Base-by-base conservation (phyloP, 2,797 vertebrate species). In the Etheostoma nigrum region DNA sequence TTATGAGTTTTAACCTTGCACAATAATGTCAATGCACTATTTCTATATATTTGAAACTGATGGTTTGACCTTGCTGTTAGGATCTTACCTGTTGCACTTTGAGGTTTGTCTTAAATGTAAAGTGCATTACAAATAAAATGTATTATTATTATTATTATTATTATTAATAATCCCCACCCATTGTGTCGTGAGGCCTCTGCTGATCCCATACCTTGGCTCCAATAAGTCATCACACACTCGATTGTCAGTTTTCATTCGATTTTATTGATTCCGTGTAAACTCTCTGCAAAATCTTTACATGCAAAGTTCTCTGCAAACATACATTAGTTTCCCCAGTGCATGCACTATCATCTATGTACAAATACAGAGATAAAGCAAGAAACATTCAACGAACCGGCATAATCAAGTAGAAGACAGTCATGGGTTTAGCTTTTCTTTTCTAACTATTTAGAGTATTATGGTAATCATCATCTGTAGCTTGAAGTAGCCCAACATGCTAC, bases 341-440 rank as follows among this genome's bases (percentile, higher is more conserved):
- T 97, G 97, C 97, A 95, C 93, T 95, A 96, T 74, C 81, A 96
- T 75, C 81, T 94, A 93, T 97, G 94, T 96, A 97, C 95, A 94
- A 95, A 89, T 79, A 93, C 88, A 88, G 89, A 91, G 88, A 87
- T 86, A 81, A 88, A 89, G 65, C 80, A 86, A 74, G 79, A 84
- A 86, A 92, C 90, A 93, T 93, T 93, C 86, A 90, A 85, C 87
- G 82, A 86, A 90, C 83, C 75, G 86, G 84, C 91, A 91, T 88
- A 91, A 86, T 87, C 65, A 75, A 86, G 73, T 68, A 81, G 78
- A 86, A 81, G 84, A 91, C 82, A 87, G 77, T 64, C 69, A 63
- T 71, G 25, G 53, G 49, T 68, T 67, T 25, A 86, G 79, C 87
- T 89, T 40, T 40, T 40, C 10, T 40, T 40, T 40, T 40, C 36